Evolutionary conservation across 2,113 vertebrate genomes (phyloP).

Genomic region (Delphinus delphis): DNA sequence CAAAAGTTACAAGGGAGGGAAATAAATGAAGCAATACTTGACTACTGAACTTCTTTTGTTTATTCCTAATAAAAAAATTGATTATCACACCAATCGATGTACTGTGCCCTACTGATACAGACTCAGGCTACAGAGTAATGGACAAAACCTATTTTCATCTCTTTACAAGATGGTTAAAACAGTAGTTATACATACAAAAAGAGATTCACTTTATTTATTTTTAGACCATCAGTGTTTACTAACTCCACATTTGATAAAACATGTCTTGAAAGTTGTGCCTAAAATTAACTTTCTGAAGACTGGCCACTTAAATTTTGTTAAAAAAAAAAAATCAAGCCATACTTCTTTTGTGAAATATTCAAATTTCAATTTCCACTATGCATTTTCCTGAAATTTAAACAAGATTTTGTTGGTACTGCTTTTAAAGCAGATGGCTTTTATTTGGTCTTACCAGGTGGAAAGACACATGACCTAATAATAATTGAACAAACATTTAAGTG

Average conservation of each 20-base stretch:
- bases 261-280: neutral
- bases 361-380: conserved; percentile 13
- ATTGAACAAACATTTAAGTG: neutral
- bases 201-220: neutral
- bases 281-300: neutral
- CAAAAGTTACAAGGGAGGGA: neutral
- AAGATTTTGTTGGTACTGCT: neutral
- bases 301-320: neutral
- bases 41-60: conserved; percentile 36
- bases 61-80: neutral
- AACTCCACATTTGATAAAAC: neutral
- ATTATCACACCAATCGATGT: neutral
- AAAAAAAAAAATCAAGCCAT: neutral
- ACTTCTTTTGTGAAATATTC: neutral
- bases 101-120: neutral
- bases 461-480: neutral
- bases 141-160: conserved; percentile 5
- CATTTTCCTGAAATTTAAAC: neutral
- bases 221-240: neutral
- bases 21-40: neutral
- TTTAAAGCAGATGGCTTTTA: conserved; percentile 24
- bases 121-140: neutral
- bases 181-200: neutral
- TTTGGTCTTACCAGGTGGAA: neutral
- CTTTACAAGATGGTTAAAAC: neutral